Percentiles rank a stretch among this genome's conserved stretches.
phyloP scores from a whole-genome alignment of 2,797 vertebrate genomes.

The Menidia menidia region DNA sequence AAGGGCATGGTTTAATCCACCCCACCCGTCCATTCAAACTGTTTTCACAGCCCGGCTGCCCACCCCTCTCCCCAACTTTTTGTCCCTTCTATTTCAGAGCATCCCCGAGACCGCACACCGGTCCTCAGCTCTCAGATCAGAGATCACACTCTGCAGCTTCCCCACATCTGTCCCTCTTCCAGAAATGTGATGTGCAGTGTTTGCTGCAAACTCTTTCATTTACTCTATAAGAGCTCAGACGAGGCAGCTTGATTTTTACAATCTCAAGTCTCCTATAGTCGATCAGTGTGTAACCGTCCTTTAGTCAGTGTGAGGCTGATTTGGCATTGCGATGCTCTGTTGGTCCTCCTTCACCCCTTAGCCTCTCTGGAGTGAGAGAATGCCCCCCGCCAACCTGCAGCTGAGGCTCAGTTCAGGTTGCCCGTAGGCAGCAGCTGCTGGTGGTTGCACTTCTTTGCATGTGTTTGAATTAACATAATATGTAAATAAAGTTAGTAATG shows the following conservation, averaged over 20 bases:
- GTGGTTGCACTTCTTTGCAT: constrained; percentile 15
- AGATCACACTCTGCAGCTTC: not conserved
- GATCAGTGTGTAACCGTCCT: not conserved
- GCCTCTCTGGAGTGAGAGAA: not conserved
- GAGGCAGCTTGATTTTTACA: not conserved
- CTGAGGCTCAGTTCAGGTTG: not conserved
- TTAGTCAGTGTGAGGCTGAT: not conserved
- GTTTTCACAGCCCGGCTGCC: constrained; percentile 3
- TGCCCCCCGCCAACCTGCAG: not conserved
- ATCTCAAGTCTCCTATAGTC: not conserved
- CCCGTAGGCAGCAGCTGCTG: not conserved
- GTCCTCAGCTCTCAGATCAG: constrained; percentile 8
- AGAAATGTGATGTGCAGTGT: not conserved
- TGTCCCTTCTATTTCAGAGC: constrained; percentile 20
- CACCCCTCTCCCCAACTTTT: not conserved
- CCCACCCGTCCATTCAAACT: constrained; percentile 9
- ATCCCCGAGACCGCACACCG: constrained; percentile 16
- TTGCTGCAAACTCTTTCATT: constrained; percentile 12
- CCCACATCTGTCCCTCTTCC: not conserved
- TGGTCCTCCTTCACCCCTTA: not conserved
- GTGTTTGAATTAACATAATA: constrained; percentile 7
- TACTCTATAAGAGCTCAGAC: constrained; percentile 14
- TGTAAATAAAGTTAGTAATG: constrained; percentile 12
- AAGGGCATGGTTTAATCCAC: constrained; percentile 52
- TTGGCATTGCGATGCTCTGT: not conserved